Conservation (phyloP, 2,113 vertebrate genomes). For the Isurus oxyrinchus region DNA sequence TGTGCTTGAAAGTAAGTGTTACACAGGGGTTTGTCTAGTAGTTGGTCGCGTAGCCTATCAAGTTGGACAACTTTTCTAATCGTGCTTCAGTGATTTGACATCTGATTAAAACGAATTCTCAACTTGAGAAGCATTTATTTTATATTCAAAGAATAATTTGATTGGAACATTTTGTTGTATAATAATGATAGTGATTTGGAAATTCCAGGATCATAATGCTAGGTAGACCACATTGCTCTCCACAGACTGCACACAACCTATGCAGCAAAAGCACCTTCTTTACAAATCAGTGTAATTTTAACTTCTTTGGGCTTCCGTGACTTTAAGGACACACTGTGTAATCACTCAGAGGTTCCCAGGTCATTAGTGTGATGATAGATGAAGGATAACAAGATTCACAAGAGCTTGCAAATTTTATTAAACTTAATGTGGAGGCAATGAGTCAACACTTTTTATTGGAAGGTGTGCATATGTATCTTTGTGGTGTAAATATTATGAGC, state of each 20-base stretch:
- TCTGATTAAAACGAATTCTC: neutral
- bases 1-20: neutral
- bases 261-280: neutral
- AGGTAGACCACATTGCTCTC: neutral
- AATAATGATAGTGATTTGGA: neutral
- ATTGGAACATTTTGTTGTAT: neutral
- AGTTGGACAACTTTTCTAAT: neutral
- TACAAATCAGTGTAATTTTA: neutral
- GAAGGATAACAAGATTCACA: neutral
- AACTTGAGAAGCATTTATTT: neutral
- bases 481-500: neutral
- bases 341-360: neutral
- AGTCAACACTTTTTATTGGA: neutral
- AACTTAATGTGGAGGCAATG: neutral
- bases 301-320: neutral
- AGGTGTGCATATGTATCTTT: neutral
- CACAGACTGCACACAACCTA: neutral
- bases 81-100: neutral
- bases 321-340: neutral
- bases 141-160: neutral
- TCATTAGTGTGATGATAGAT: neutral
- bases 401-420: neutral
- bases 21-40: neutral
- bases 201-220: neutral
- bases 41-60: neutral